A percentile compares a stretch with the other conserved stretches of the same genome.
These are phyloP conservation scores for Drosophila macrospina DNA, from an alignment of 2,888 invertebrate genomes.

Conservation along the genomic window DNA sequence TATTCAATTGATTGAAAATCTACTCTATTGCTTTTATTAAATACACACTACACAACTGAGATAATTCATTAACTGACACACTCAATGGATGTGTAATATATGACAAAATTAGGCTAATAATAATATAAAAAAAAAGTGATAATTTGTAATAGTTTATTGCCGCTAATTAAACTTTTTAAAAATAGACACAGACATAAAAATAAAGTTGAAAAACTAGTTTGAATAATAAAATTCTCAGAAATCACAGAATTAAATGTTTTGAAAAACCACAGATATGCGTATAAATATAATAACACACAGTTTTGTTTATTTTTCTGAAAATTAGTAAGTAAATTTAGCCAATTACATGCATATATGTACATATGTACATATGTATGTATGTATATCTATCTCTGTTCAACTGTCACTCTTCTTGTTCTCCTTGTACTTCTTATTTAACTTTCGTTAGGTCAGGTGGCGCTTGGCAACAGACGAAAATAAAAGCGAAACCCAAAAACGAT, in stretches of 20 bases:
- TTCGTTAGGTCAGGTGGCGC: constrained; percentile 6
- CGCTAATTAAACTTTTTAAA: constrained; percentile 46
- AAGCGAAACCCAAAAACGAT: constrained; percentile 35
- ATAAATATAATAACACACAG: not conserved
- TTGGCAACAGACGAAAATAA: constrained; percentile 23
- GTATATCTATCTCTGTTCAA: not conserved
- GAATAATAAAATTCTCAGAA: constrained; percentile 13
- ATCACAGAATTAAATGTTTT: constrained; percentile 8
- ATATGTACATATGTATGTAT: too few relatives aligned
- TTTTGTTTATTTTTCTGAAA: constrained; percentile 8
- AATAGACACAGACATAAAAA: constrained; percentile 32
- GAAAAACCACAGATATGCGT: too few relatives aligned
- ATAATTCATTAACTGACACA: not conserved
- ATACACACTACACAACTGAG: not conserved
- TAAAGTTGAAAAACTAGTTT: constrained; percentile 38
- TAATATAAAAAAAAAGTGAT: constrained; percentile 29
- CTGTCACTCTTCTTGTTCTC: not conserved
- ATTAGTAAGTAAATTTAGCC: too few relatives aligned
- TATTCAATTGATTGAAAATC: constrained; percentile 20
- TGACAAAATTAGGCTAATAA: constrained; percentile 18
- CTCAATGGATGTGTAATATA: constrained; percentile 9
- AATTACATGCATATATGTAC: not conserved
- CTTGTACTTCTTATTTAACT: not conserved
- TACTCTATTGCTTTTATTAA: not conserved
- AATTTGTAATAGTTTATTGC: constrained; percentile 27